Evolutionary conservation across 2,113 vertebrate genomes (phyloP).

Genomic region (Siniperca chuatsi): DNA sequence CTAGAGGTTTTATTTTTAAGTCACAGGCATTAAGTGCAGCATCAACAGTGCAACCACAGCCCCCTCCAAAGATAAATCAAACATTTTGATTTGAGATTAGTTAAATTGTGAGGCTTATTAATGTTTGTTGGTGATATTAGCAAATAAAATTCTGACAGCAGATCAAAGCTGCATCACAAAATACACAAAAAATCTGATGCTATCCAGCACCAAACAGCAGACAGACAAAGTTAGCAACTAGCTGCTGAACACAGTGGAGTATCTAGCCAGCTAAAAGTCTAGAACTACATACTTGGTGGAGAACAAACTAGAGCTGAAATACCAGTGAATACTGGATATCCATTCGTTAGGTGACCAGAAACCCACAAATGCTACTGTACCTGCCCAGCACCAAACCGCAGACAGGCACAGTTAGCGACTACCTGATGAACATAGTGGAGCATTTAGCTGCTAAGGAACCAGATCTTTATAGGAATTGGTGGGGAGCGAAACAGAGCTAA

Average conservation of each 20-base stretch:
- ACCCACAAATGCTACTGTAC: neutral
- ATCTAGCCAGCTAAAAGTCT: too few species aligned
- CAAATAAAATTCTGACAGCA: neutral
- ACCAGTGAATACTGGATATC: neutral
- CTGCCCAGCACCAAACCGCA: neutral
- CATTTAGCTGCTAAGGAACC: neutral
- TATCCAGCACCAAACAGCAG: too few species aligned
- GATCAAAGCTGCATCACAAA: too few species aligned
- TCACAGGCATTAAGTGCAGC: conserved; percentile 3
- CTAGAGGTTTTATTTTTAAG: neutral
- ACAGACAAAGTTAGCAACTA: too few species aligned
- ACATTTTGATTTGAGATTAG: neutral
- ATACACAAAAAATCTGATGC: too few species aligned
- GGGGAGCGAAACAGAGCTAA: neutral
- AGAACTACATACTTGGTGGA: neutral
- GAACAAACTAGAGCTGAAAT: neutral
- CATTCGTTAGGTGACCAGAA: neutral
- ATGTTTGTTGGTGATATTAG: conserved; percentile 5
- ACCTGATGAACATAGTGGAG: neutral
- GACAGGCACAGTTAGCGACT: too few species aligned
- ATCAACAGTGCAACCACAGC: neutral
- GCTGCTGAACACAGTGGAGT: too few species aligned
- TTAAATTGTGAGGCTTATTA: neutral
- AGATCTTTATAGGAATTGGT: neutral
- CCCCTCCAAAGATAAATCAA: neutral